These are phyloP conservation scores for Mobula hypostoma DNA, from an alignment of 2,113 vertebrate species.

Conservation along the genomic window DNA sequence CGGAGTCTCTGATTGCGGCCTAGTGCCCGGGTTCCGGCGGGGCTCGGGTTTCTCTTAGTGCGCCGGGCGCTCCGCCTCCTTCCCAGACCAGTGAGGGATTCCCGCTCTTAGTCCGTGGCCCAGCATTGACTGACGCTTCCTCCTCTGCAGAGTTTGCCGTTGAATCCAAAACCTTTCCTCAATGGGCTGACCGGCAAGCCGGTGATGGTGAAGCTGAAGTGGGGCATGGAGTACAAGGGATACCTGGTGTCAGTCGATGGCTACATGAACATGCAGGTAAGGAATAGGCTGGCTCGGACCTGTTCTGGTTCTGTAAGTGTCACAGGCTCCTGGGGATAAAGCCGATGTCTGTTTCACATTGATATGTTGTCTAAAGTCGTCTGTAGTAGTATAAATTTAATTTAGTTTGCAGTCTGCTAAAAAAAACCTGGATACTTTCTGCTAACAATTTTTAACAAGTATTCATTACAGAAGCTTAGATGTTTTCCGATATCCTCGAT, in stretches of 20 bases:
- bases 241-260: constrained; percentile 94
- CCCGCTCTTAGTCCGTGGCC: no score
- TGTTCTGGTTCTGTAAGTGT: neutral
- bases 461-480: no score
- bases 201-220: constrained; percentile 97
- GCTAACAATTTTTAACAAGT: no score
- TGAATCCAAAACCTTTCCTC: constrained; percentile 94
- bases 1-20: neutral
- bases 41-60: neutral
- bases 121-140: neutral
- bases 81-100: no score
- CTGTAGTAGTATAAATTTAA: no score
- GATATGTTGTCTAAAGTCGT: no score
- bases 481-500: no score
- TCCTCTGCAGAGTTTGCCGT: constrained; percentile 78
- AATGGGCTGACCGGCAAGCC: constrained; percentile 94
- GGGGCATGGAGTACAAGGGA: constrained; percentile 98
- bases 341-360: neutral
- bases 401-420: no score
- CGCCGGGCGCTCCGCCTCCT: neutral
- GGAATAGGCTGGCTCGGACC: neutral
- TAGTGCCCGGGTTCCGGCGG: neutral
- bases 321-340: no score
- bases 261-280: constrained; percentile 98
- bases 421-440: no score